These are phyloP conservation scores for Palaemon carinicauda DNA, from an alignment of 1,140 invertebrate species.

Conservation along the genomic window DNA sequence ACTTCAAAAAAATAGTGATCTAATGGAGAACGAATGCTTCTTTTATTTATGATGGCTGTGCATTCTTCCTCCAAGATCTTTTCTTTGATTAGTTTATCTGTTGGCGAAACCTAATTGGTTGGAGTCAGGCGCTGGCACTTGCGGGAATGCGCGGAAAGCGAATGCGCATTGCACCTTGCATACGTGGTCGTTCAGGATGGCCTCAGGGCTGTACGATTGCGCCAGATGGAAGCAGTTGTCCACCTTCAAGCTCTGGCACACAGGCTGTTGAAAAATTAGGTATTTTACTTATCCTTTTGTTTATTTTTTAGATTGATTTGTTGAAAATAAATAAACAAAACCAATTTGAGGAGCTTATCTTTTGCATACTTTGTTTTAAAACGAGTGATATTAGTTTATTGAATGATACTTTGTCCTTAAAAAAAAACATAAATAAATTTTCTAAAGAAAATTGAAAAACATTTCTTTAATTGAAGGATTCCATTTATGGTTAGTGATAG, in stretches of 20 bases:
- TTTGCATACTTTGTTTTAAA: no score
- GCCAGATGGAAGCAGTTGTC: slow-evolving; percentile 68
- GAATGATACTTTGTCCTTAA: no score
- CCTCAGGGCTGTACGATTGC: slow-evolving; percentile 64
- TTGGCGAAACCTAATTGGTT: slow-evolving; percentile 51
- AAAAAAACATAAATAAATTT: no score
- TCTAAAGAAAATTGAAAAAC: no score
- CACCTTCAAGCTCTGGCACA: slow-evolving; percentile 69
- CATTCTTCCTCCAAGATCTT: neutral
- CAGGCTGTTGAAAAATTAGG: slow-evolving; percentile 63
- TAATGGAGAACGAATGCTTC: neutral
- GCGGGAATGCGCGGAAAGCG: slow-evolving; percentile 67
- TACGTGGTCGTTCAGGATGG: slow-evolving; percentile 68
- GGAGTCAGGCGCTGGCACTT: slow-evolving; percentile 61
- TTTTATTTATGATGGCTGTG: neutral
- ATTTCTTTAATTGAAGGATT: neutral
- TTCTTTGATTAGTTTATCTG: neutral
- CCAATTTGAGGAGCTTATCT: no score
- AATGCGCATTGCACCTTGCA: slow-evolving; percentile 72
- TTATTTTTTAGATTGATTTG: no score
- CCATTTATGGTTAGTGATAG: neutral
- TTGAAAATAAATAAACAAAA: no score
- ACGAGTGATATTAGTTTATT: no score
- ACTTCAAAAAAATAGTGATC: no score
- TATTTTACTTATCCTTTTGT: no score